Evolutionary conservation across 2,888 invertebrate species (phyloP).

Genomic region (Amorpha juglandis): DNA sequence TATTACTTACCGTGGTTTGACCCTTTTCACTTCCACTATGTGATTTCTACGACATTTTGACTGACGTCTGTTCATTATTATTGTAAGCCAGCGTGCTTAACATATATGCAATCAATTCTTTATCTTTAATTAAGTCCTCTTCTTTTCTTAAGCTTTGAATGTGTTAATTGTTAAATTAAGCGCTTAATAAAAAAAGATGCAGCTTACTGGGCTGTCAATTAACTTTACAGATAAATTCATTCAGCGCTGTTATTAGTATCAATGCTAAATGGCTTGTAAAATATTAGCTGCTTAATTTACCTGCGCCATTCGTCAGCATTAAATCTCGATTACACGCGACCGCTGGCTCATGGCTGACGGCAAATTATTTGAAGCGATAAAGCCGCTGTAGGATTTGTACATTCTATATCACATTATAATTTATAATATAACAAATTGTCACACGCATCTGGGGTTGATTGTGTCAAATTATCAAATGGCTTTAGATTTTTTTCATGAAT

Average conservation of each 20-base stretch:
- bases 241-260: constrained; percentile 38
- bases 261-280: constrained; percentile 53
- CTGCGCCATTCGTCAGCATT: constrained; percentile 61
- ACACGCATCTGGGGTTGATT: background rate
- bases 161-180: no score
- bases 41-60: constrained; percentile 6
- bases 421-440: background rate
- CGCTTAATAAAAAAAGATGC: background rate
- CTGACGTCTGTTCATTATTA: background rate
- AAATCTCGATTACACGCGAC: constrained; percentile 40
- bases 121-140: no score
- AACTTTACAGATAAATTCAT: background rate
- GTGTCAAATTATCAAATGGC: background rate
- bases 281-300: constrained; percentile 60
- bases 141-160: no score
- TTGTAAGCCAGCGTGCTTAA: no score
- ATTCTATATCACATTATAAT: constrained; percentile 10
- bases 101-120: no score
- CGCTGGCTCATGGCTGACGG: constrained; percentile 27
- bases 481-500: background rate
- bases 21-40: constrained; percentile 1
- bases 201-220: background rate
- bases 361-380: constrained; percentile 30
- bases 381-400: constrained; percentile 14
- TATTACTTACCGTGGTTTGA: constrained; percentile 1